These are phyloP conservation scores for Esperia sulphurella DNA, from an alignment of 2,888 invertebrate species.

Conservation along the genomic window DNA sequence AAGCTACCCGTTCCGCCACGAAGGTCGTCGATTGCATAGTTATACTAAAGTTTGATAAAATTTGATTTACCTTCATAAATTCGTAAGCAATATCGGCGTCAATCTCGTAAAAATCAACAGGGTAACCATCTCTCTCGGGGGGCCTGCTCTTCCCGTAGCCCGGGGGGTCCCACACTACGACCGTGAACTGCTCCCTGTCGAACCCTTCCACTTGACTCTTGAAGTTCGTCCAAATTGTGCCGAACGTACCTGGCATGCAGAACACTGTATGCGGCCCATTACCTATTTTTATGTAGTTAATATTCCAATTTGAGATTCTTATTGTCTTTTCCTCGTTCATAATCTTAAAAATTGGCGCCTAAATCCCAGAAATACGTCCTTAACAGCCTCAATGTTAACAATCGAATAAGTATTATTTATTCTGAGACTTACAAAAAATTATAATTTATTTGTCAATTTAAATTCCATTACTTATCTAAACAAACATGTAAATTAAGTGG, in stretches of 20 bases:
- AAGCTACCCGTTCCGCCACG: too few species aligned
- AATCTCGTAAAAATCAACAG: conserved; percentile 83
- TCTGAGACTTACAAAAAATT: neutral
- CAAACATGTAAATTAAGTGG: too few species aligned
- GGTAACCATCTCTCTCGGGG: conserved; percentile 83
- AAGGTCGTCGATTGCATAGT: too few species aligned
- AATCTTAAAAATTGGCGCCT: neutral
- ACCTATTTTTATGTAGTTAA: conserved; percentile 81
- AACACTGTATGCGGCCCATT: conserved; percentile 81
- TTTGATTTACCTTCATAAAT: conserved; percentile 83
- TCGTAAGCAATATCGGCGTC: conserved; percentile 86
- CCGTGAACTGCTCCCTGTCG: conserved; percentile 79
- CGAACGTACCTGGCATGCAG: conserved; percentile 89
- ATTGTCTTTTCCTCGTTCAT: neutral
- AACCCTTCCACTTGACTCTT: conserved; percentile 86
- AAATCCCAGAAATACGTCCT: too few species aligned
- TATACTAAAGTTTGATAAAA: neutral
- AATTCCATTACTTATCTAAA: too few species aligned
- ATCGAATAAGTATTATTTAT: too few species aligned
- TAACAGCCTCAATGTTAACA: too few species aligned
- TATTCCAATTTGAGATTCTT: conserved; percentile 15
- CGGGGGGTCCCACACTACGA: conserved; percentile 90
- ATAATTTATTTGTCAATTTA: too few species aligned
- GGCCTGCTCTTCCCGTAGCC: conserved; percentile 93
- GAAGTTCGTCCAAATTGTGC: conserved; percentile 91